Conservation (phyloP, 2,113 vertebrate species). For the Alosa alosa region DNA sequence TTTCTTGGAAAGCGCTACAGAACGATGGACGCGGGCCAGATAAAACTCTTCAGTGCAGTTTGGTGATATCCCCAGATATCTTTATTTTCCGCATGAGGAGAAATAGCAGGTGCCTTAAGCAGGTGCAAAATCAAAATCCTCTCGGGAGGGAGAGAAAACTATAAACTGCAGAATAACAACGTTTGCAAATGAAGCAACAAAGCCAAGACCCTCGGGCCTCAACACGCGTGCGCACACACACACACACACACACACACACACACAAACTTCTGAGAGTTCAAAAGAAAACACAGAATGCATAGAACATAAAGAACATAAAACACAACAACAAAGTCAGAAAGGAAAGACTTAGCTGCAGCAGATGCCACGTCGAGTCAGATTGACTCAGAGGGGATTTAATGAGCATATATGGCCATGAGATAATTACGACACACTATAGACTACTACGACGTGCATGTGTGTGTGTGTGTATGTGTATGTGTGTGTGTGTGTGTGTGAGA, state of each 20-base stretch:
- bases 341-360: background rate
- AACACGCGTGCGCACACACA: background rate
- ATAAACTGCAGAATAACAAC: background rate
- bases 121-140: conserved; percentile 11
- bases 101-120: background rate
- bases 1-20: background rate
- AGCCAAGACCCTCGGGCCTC: background rate
- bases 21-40: background rate
- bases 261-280: background rate
- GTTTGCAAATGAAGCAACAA: background rate
- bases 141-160: background rate
- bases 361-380: background rate
- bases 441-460: background rate
- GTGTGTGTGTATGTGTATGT: background rate
- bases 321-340: background rate
- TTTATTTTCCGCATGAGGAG: background rate
- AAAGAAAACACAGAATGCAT: background rate
- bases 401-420: background rate
- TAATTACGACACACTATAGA: background rate
- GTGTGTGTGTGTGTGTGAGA: too few species aligned
- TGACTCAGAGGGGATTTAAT: background rate
- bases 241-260: background rate
- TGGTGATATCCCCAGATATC: background rate
- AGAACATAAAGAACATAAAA: background rate
- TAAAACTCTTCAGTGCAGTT: background rate